Evolutionary conservation across 1,140 invertebrate species (phyloP).

Genomic region (Cataglyphis hispanica): DNA sequence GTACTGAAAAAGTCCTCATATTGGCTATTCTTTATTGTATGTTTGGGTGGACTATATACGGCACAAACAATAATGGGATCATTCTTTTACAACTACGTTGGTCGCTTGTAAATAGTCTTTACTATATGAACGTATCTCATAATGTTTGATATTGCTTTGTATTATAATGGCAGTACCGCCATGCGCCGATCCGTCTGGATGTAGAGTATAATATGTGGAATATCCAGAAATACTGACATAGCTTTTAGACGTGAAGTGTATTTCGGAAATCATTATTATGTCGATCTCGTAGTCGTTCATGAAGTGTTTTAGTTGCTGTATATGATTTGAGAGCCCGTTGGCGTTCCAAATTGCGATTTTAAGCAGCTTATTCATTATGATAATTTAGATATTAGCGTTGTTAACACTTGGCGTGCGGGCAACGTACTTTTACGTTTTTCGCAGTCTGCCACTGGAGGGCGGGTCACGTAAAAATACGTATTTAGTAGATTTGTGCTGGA

Average conservation of each 20-base stretch:
- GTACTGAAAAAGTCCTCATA: conserved; percentile 64
- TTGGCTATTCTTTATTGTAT: conserved; percentile 37
- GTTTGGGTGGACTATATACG: conserved; percentile 68
- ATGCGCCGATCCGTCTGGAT: background rate
- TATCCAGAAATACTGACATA: background rate
- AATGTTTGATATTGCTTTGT: background rate
- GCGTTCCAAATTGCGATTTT: no score
- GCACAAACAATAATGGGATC: conserved; percentile 40
- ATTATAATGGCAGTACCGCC: background rate
- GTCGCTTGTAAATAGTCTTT: background rate
- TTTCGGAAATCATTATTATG: conserved; percentile 1
- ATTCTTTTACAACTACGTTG: background rate
- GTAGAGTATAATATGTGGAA: background rate
- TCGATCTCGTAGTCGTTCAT: background rate
- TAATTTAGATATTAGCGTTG: no score
- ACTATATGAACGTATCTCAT: background rate
- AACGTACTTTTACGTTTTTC: no score
- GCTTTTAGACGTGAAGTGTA: background rate
- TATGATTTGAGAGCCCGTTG: background rate
- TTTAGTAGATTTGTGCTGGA: no score
- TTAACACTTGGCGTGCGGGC: no score
- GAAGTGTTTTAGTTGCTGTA: background rate
- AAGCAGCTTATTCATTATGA: no score
- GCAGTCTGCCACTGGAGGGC: no score
- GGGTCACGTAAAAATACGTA: no score